These are phyloP conservation scores for Tetraneura akinire DNA, from an alignment of 1,140 invertebrate genomes.

Conservation along the genomic window DNA sequence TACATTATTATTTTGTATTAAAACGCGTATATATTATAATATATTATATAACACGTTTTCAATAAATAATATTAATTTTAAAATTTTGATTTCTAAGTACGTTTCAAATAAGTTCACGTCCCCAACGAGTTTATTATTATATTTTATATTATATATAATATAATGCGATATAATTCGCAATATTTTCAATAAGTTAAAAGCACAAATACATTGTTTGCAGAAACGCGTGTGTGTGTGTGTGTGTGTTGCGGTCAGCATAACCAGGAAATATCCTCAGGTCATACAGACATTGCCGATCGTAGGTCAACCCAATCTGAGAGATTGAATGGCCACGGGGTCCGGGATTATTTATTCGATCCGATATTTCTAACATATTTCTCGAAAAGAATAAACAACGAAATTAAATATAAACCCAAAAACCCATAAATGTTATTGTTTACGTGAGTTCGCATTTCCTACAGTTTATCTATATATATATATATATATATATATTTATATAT, in stretches of 20 bases:
- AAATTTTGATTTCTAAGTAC: too few species aligned
- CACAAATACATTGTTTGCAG: too few species aligned
- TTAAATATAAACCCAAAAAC: neutral
- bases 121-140: too few species aligned
- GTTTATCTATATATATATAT: neutral
- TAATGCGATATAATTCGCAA: neutral
- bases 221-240: neutral
- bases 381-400: neutral
- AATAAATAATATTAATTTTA: too few species aligned
- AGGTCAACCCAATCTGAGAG: neutral
- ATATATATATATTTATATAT: too few species aligned
- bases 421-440: constrained; percentile 14
- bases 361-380: neutral
- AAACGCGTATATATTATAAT: too few species aligned
- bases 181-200: neutral
- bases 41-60: too few species aligned
- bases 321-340: neutral
- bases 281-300: neutral
- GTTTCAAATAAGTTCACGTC: too few species aligned
- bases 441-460: neutral
- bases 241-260: neutral
- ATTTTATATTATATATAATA: too few species aligned
- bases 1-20: too few species aligned
- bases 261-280: neutral
- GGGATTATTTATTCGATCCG: neutral